Conservation (phyloP, 2,888 invertebrate genomes). For the Scrobipalpa costella region DNA sequence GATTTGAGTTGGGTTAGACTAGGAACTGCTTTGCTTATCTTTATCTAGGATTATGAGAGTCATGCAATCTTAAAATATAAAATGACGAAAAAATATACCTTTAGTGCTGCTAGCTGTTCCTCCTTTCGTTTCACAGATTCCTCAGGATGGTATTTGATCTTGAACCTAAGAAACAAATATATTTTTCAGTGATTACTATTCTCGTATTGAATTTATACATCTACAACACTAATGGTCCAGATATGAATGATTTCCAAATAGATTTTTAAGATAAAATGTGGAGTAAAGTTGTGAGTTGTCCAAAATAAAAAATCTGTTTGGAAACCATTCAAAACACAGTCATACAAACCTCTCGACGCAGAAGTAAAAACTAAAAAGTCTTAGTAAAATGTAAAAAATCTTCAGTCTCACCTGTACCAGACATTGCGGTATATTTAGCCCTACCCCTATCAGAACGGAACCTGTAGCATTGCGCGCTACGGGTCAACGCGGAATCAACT, state of each 20-base stretch:
- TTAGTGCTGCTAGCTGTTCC: slow-evolving; percentile 90
- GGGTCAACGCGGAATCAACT: slow-evolving; percentile 77
- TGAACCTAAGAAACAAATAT: slow-evolving; percentile 89
- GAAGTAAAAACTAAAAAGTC: slow-evolving; percentile 63
- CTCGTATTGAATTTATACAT: slow-evolving; percentile 15
- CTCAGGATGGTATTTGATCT: slow-evolving; percentile 99
- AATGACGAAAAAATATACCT: slow-evolving; percentile 77
- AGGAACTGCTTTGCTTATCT: no score
- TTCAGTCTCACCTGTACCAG: slow-evolving; percentile 80
- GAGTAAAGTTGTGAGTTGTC: no score
- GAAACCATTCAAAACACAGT: slow-evolving; percentile 16
- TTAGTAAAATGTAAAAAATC: slow-evolving; percentile 74
- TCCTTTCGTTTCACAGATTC: slow-evolving; percentile 95
- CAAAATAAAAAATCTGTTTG: slow-evolving; percentile 5
- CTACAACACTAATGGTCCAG: slow-evolving; percentile 27
- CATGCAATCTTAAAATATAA: not conserved
- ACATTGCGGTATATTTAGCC: slow-evolving; percentile 70
- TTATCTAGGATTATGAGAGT: no score
- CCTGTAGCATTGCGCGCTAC: slow-evolving; percentile 82
- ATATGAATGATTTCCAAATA: slow-evolving; percentile 23
- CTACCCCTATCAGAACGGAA: slow-evolving; percentile 80
- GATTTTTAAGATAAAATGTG: no score
- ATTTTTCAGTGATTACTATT: not conserved
- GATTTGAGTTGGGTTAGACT: no score
- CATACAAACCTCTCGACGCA: slow-evolving; percentile 27